Percentiles rank a stretch among this genome's conserved stretches.
Conservation (phyloP, 2,888 invertebrate genomes). For the Dioctria linearis region DNA sequence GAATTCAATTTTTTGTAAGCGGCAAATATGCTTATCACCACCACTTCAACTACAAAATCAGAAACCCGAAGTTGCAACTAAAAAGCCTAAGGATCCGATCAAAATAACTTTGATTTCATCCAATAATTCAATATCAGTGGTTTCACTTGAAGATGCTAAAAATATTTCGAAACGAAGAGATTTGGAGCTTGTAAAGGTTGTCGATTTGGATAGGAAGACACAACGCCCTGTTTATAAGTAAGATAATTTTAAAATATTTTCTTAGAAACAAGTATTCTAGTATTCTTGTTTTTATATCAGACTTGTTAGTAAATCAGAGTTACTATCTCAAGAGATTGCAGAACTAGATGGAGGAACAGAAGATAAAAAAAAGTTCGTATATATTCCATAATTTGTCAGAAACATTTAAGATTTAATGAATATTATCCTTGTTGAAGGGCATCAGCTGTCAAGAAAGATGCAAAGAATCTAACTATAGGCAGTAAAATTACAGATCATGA, state of each 20-base stretch:
- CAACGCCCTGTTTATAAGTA: slow-evolving; percentile 79
- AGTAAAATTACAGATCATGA: slow-evolving; percentile 79
- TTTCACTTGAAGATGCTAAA: slow-evolving; percentile 79
- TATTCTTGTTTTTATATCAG: slow-evolving; percentile 63
- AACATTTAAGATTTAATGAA: background rate
- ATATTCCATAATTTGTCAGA: background rate
- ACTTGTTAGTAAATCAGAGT: slow-evolving; percentile 78
- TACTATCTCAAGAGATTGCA: slow-evolving; percentile 74
- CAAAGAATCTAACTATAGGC: slow-evolving; percentile 77
- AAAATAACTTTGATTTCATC: slow-evolving; percentile 78
- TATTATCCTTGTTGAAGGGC: background rate
- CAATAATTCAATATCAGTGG: slow-evolving; percentile 75
- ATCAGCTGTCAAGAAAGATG: slow-evolving; percentile 73
- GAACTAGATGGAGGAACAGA: background rate
- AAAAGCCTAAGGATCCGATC: slow-evolving; percentile 58
- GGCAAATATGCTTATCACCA: background rate
- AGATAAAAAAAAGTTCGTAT: background rate
- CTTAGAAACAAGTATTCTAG: no score
- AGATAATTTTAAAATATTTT: background rate
- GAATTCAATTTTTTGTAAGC: background rate
- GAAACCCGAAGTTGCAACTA: slow-evolving; percentile 25
- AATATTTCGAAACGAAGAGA: slow-evolving; percentile 79
- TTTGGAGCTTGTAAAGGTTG: slow-evolving; percentile 79
- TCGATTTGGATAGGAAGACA: slow-evolving; percentile 79
- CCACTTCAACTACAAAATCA: background rate